These are phyloP conservation scores for Zeus faber DNA, from an alignment of 2,113 vertebrate species.

Conservation along the genomic window DNA sequence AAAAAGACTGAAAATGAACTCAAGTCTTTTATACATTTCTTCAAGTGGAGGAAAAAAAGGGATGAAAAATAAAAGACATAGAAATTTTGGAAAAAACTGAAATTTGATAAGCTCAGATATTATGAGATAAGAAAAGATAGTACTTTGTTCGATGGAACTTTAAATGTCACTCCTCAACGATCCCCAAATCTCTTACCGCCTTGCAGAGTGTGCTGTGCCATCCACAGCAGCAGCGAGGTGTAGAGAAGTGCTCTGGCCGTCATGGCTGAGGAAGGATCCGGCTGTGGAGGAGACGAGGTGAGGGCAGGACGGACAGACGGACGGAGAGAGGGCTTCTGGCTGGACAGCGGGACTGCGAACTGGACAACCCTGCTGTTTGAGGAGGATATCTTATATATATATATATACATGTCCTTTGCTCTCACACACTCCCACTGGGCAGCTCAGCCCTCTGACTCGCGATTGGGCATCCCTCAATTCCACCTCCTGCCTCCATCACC, in stretches of 20 bases:
- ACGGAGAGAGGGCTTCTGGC: background rate
- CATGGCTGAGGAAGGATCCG: constrained; percentile 51
- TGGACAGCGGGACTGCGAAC: constrained; percentile 11
- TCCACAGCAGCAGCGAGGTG: constrained; percentile 70
- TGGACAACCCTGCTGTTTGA: constrained; percentile 10
- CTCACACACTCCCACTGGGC: constrained; percentile 45
- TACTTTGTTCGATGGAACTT: too few species aligned
- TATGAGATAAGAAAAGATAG: too few species aligned
- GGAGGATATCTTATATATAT: constrained; percentile 62
- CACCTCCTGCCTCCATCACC: too few species aligned
- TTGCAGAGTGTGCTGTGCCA: constrained; percentile 70
- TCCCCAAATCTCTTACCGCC: constrained; percentile 71
- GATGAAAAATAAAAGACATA: too few species aligned
- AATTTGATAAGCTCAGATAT: too few species aligned
- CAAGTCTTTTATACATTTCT: too few species aligned
- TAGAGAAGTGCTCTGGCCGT: constrained; percentile 64
- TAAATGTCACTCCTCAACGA: too few species aligned
- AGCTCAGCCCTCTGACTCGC: constrained; percentile 50
- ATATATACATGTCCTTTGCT: constrained; percentile 5
- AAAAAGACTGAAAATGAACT: too few species aligned
- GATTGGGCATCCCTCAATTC: constrained; percentile 19
- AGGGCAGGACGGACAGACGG: constrained; percentile 12
- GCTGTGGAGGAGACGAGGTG: constrained; percentile 12
- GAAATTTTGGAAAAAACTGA: too few species aligned
- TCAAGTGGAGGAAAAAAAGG: too few species aligned